Conservation (phyloP, 2,888 invertebrate species). For the Tethea ocularis region DNA sequence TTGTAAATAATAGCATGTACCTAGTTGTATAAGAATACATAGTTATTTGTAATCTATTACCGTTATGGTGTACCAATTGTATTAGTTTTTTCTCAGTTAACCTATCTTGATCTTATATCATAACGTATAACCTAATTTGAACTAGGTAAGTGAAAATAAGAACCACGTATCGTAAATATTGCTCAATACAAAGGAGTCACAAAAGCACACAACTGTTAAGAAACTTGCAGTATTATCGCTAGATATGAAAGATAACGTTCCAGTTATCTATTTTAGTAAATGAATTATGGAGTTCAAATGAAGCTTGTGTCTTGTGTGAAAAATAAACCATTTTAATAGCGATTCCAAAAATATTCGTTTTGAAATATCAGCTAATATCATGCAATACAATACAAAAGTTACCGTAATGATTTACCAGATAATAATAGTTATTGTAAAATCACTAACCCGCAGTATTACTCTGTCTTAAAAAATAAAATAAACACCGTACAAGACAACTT, state of each 20-base stretch:
- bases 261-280: slow-evolving; percentile 23
- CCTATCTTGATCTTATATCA: neutral
- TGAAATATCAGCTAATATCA: neutral
- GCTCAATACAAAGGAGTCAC: slow-evolving; percentile 55
- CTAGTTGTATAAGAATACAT: too few relatives aligned
- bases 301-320: neutral
- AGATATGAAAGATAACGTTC: slow-evolving; percentile 55
- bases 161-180: slow-evolving; percentile 54
- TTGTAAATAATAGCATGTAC: too few relatives aligned
- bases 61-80: too few relatives aligned
- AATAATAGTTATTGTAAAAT: neutral
- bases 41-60: too few relatives aligned
- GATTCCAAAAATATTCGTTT: neutral
- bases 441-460: slow-evolving; percentile 5
- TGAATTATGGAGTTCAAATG: neutral
- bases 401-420: slow-evolving; percentile 21
- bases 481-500: slow-evolving; percentile 28
- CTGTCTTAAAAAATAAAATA: slow-evolving; percentile 33
- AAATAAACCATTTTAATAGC: neutral
- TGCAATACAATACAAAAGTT: too few relatives aligned
- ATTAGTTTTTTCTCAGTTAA: too few relatives aligned
- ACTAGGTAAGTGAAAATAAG: slow-evolving; percentile 25
- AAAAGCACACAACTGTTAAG: slow-evolving; percentile 45
- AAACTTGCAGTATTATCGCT: slow-evolving; percentile 47
- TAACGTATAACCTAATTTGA: neutral